phyloP scores from a whole-genome alignment of 2,888 invertebrate genomes.

The Drosophila tanythrix region DNA sequence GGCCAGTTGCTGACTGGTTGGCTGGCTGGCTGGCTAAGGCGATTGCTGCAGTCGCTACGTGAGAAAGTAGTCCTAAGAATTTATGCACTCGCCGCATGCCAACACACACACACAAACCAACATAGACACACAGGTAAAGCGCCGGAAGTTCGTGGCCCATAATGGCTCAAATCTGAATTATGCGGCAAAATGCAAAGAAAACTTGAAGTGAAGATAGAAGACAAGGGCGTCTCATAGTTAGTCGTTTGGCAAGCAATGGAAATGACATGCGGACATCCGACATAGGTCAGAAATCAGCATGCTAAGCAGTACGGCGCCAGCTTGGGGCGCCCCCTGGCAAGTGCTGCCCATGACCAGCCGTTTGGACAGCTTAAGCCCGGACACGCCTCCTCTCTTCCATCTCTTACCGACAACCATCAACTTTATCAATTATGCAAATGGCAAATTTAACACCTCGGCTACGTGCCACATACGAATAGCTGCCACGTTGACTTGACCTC shows the following conservation, averaged over 20 bases:
- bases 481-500: slow-evolving; percentile 13
- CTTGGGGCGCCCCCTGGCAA: slow-evolving; percentile 27
- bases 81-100: slow-evolving; percentile 76
- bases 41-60: slow-evolving; percentile 59
- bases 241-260: slow-evolving; percentile 41
- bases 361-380: slow-evolving; percentile 54
- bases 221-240: slow-evolving; percentile 11
- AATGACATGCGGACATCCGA: slow-evolving; percentile 80
- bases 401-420: slow-evolving; percentile 47
- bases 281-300: slow-evolving; percentile 76
- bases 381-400: slow-evolving; percentile 10
- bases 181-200: slow-evolving; percentile 63
- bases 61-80: slow-evolving; percentile 60
- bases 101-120: slow-evolving; percentile 23
- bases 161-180: slow-evolving; percentile 78
- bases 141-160: slow-evolving; percentile 70
- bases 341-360: slow-evolving; percentile 17
- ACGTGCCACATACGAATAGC: slow-evolving; percentile 51
- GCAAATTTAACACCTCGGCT: slow-evolving; percentile 77
- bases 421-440: slow-evolving; percentile 82
- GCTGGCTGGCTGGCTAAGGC: slow-evolving; percentile 2
- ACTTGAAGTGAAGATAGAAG: slow-evolving; percentile 14
- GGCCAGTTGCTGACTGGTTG: slow-evolving; percentile 20
- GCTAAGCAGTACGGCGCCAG: slow-evolving; percentile 63
- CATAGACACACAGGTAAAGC: slow-evolving; percentile 28